Evolutionary conservation across 2,797 vertebrate genomes (phyloP), one percentile per base, ranked within the genome.

Genomic region (Silurus aristotelis): DNA sequence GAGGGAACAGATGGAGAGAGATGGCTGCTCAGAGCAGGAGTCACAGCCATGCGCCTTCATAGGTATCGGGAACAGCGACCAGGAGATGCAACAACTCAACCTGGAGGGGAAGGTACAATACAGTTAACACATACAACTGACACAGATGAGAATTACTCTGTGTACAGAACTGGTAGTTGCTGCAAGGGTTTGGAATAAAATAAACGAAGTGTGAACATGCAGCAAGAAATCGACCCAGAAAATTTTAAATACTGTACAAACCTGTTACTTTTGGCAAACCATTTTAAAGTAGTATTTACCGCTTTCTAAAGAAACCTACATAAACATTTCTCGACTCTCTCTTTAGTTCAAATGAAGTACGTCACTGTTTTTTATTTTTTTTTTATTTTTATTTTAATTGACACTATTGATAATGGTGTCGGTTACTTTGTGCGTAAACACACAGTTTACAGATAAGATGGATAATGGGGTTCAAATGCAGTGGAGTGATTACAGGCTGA

Each of bases 21-120:
- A 99, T 87, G 98, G 98, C 92, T 98, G 97, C 93, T 96, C 97
- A 1, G 98, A 99, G 92, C 98, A 99, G 92, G 98, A 99, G 90
- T 98, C 97, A 83, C 98, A 99, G 87, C 98, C 98, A 1, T 99
- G 98, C 85, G 98, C 98, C 91, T 99, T 99, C 93, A 99, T 99
- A 86, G 98, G 98, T 88, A 99, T 99, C 91, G 98, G 98, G 90
- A 99, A 99, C 94, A 99, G 98, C 43, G 98, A 99, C 92, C 98
- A 99, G 94, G 98, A 99, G 94, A 99, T 99, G 98, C 98, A 99
- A 85, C 98, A 99, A 89, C 95, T 99, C 87, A 99, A 99, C 93
- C 94, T 99, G 92, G 98, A 99, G 97, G 98, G 98, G 94, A 99
- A 99, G 97, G 98, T 99, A 58, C 63, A 58, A 20, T 14, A 68